phyloP scores from a whole-genome alignment of 2,888 invertebrate species.

The Lithophane socia region DNA sequence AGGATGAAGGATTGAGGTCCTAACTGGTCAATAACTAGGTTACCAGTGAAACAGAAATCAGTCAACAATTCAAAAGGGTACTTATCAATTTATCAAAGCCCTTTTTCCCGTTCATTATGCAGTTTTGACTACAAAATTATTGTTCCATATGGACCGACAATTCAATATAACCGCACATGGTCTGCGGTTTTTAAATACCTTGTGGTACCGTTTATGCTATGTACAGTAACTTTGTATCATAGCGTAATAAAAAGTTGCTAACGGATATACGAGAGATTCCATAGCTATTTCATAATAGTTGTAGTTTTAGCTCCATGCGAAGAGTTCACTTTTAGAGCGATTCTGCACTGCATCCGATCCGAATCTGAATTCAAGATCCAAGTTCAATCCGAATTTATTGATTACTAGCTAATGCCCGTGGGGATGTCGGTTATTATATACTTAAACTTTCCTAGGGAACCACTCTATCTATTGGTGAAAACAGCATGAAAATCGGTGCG shows the following conservation, averaged over 20 bases:
- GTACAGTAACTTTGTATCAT: conserved; percentile 6
- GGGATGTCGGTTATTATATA: too few species aligned
- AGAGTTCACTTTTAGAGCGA: not conserved
- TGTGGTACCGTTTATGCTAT: not conserved
- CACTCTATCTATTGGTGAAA: too few species aligned
- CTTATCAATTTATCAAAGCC: not conserved
- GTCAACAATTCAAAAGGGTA: too few species aligned
- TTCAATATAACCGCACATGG: conserved; percentile 15
- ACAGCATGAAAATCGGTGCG: too few species aligned
- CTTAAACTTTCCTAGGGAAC: too few species aligned
- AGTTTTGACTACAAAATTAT: not conserved
- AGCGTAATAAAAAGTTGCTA: conserved; percentile 19
- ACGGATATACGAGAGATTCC: conserved; percentile 26
- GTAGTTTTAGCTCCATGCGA: too few species aligned
- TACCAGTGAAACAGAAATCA: too few species aligned
- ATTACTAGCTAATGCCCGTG: too few species aligned
- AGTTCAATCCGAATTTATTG: too few species aligned
- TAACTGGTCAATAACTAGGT: too few species aligned
- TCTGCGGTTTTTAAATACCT: conserved; percentile 19
- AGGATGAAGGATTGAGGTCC: too few species aligned
- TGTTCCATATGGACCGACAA: not conserved
- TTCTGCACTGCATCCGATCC: not conserved
- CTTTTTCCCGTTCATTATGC: not conserved
- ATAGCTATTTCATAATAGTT: not conserved
- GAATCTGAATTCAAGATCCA: not conserved